Base-by-base conservation (phyloP, 2,113 vertebrate species). In the Dipodomys ordii region DNA sequence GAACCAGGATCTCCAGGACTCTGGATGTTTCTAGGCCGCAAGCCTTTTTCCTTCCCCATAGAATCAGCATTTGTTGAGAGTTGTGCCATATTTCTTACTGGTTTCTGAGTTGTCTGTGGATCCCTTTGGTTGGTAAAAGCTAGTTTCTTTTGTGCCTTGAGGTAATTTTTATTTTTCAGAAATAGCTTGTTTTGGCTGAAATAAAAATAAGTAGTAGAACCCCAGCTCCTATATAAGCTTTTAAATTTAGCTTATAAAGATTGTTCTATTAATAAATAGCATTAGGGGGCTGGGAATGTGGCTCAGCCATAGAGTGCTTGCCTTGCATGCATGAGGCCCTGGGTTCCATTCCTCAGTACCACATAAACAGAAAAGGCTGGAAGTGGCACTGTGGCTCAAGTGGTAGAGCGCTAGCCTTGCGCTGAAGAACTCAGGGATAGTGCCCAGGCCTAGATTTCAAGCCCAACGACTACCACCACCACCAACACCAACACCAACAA, bases 211-310 rank as follows among this genome's bases (percentile, higher is more conserved):
- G 11, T 80, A 44, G 78, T 89, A 92, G 65, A 74, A 71, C 5
- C 3, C 46, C 64, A 64, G 15, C 57, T 96, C 60, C 81, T 82
- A 86, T 16, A 74, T 83, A 79, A 62, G n/a, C 39, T 60, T 84
- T 91, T 92, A 90, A 83, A 81, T 68, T 83, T 81, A 85, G n/a
- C 32, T 77, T 81, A 44, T 49, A 90, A 32, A 95, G 16, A 10
- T 85, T 81, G 67, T 80, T 84, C 18, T 35, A 49, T 86, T 85
- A 82, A 12, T 57, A 92, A 92, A 9, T 53, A 39, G 35, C 44
- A 88, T 86, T 73, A 73, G 39, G 39, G 71, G 32, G 71, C 20
- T 22, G 20, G 32, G 16, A 20, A 9, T 19, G 22, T 39, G 32
- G 71, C 71, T 35, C 32, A 73, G 32, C 18, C 22, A 19, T 35